Evolutionary conservation across 2,797 vertebrate genomes (phyloP).

Genomic region (Chelidonichthys spinosus): DNA sequence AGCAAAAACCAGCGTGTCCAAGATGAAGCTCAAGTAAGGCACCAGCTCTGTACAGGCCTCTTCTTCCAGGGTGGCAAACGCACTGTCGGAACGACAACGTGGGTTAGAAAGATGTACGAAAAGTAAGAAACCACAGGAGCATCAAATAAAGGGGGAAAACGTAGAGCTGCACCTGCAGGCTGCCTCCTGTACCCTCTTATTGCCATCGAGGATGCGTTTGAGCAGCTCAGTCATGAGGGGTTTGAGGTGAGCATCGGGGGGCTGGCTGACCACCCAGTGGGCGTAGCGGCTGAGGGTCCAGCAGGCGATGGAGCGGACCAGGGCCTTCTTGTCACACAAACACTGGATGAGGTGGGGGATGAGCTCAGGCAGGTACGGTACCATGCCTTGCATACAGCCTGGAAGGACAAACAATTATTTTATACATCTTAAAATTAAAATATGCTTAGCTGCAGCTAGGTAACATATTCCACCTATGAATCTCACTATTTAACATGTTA

Average conservation of each 20-base stretch:
- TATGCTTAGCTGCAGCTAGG: background rate
- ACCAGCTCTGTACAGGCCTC: constrained; percentile 96
- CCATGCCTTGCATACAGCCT: constrained; percentile 98
- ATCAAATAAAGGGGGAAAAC: rapidly evolving
- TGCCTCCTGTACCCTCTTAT: constrained; percentile 95
- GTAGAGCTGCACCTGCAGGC: constrained; percentile 88
- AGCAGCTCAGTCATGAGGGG: constrained; percentile 96
- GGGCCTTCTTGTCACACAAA: constrained; percentile 93
- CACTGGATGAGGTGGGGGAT: constrained; percentile 95
- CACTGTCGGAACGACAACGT: constrained; percentile 68
- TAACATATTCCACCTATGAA: background rate
- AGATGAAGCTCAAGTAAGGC: constrained; percentile 94
- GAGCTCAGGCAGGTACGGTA: constrained; percentile 93
- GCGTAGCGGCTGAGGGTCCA: constrained; percentile 97
- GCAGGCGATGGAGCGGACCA: constrained; percentile 96
- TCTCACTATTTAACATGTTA: background rate
- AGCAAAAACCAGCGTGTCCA: constrained; percentile 95
- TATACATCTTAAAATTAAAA: background rate
- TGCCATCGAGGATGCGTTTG: constrained; percentile 94
- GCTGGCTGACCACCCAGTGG: constrained; percentile 96
- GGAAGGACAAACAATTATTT: constrained; percentile 2
- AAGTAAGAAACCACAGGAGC: background rate
- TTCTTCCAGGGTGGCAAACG: constrained; percentile 94
- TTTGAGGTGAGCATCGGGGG: constrained; percentile 90
- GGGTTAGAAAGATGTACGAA: background rate